These are phyloP conservation scores for Tromatobia lineatoria DNA, from an alignment of 2,888 invertebrate genomes.

Conservation along the genomic window DNA sequence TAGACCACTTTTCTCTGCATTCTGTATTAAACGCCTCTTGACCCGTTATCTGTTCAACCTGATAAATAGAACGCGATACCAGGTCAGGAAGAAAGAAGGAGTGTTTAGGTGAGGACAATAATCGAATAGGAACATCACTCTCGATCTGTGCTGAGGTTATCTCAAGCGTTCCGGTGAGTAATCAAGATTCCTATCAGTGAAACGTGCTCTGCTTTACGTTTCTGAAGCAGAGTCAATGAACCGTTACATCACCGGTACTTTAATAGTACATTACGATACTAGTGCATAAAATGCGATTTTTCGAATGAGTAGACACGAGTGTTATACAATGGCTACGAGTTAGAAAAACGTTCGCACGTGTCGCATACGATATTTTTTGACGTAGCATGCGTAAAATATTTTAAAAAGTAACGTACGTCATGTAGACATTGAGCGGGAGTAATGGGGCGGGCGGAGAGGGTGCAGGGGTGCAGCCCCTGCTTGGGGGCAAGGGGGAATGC, in stretches of 20 bases:
- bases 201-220: constrained; percentile 1
- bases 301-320: too few species aligned
- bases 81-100: constrained; percentile 31
- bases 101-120: constrained; percentile 15
- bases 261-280: too few species aligned
- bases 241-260: not conserved
- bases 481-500: too few species aligned
- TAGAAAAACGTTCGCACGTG: too few species aligned
- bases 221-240: not conserved
- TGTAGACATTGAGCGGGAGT: too few species aligned
- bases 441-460: too few species aligned
- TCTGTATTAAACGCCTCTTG: constrained; percentile 40
- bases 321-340: too few species aligned
- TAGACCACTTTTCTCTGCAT: constrained; percentile 13
- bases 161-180: constrained; percentile 43
- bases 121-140: constrained; percentile 61
- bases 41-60: constrained; percentile 40
- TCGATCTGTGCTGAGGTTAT: constrained; percentile 20
- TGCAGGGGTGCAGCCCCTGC: too few species aligned
- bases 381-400: too few species aligned
- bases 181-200: constrained; percentile 31
- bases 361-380: too few species aligned
- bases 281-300: too few species aligned
- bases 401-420: too few species aligned
- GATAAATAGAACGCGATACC: constrained; percentile 30